Percentiles rank a stretch among this genome's conserved stretches.
Conservation (phyloP, 2,888 invertebrate genomes). For the Luffia ferchaultella region DNA sequence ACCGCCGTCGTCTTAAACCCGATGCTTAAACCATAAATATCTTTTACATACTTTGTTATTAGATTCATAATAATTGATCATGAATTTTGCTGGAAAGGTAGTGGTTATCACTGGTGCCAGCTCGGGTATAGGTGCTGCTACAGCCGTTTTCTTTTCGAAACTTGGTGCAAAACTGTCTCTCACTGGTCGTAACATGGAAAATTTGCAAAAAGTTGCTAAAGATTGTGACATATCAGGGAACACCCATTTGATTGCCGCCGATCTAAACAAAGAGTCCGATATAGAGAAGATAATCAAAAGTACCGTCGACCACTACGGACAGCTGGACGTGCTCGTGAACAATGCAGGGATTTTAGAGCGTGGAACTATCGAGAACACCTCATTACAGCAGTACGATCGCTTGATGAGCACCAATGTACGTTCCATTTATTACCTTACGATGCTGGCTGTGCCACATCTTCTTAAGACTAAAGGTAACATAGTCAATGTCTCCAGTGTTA, state of each 20-base stretch:
- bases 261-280: conserved; percentile 77
- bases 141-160: conserved; percentile 78
- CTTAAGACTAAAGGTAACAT: conserved; percentile 86
- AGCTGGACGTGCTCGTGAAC: conserved; percentile 86
- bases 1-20: no score
- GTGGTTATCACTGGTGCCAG: conserved; percentile 82
- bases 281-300: conserved; percentile 75
- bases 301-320: conserved; percentile 77
- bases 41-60: no score
- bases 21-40: no score
- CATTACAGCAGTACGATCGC: conserved; percentile 86
- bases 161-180: conserved; percentile 79
- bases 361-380: conserved; percentile 87
- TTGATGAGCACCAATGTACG: conserved; percentile 91
- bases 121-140: conserved; percentile 86
- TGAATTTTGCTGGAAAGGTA: conserved; percentile 76
- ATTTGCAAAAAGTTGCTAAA: conserved; percentile 57
- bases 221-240: conserved; percentile 40
- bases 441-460: conserved; percentile 87
- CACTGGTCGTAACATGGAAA: conserved; percentile 73
- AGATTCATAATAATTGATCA: no score
- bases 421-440: conserved; percentile 82
- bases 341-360: conserved; percentile 87
- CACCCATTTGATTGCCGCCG: conserved; percentile 71
- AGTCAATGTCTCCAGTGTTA: conserved; percentile 95